Evolutionary conservation across 1,140 invertebrate species (phyloP).

Genomic region (Lysiphlebus fabarum): DNA sequence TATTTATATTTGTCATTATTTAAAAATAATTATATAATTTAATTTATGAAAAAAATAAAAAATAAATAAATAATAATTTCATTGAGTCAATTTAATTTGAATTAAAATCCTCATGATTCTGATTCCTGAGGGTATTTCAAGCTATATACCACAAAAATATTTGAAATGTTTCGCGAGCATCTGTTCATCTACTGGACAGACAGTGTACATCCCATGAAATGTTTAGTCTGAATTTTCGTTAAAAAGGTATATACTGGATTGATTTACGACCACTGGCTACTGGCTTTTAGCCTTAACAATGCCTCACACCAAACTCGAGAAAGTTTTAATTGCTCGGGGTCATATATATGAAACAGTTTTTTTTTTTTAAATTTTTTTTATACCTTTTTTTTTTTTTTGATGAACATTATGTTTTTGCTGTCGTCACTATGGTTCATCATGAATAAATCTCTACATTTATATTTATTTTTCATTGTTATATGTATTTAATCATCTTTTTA

Average conservation of each 20-base stretch:
- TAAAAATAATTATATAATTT: background rate
- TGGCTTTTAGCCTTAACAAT: constrained; percentile 27
- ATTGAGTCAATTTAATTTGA: background rate
- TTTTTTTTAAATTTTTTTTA: too few species aligned
- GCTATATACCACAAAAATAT: background rate
- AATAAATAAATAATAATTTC: background rate
- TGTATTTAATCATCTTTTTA: too few species aligned
- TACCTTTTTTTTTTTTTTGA: too few species aligned
- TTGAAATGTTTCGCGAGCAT: constrained; percentile 14
- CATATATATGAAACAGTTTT: constrained; percentile 4
- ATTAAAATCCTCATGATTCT: too few species aligned
- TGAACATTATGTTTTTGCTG: too few species aligned
- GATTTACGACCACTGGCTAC: constrained; percentile 28
- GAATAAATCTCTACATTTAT: too few species aligned
- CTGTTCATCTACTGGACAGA: background rate
- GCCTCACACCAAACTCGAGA: constrained; percentile 20
- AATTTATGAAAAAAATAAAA: background rate
- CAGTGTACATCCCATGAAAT: constrained; percentile 3
- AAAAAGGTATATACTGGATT: constrained; percentile 26
- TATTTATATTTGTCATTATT: too few species aligned
- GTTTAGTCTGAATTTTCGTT: constrained; percentile 2
- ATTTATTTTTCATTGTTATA: background rate
- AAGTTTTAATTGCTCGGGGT: constrained; percentile 34
- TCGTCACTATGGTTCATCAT: too few species aligned
- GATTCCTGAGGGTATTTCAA: too few species aligned